These are phyloP conservation scores for Drosophila anceps DNA, from an alignment of 2,888 invertebrate genomes.

Conservation along the genomic window DNA sequence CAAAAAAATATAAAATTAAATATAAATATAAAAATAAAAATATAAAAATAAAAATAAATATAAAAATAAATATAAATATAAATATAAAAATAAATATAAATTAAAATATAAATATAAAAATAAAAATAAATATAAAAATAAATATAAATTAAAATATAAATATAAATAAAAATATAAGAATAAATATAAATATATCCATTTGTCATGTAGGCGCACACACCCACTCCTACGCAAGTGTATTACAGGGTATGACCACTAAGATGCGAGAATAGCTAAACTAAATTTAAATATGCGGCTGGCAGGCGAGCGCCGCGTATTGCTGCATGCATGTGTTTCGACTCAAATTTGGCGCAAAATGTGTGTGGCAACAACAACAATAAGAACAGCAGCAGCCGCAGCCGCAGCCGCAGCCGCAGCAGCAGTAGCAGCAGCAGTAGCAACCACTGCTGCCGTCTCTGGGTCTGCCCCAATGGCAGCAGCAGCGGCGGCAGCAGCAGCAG, in stretches of 20 bases:
- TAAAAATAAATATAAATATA: not conserved
- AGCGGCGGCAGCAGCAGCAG: slow-evolving; percentile 13
- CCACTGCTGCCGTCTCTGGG: slow-evolving; percentile 31
- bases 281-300: slow-evolving; percentile 53
- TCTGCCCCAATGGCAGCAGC: slow-evolving; percentile 29
- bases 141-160: not conserved
- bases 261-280: slow-evolving; percentile 47
- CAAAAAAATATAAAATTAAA: not conserved
- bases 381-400: slow-evolving; percentile 29
- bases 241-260: slow-evolving; percentile 18
- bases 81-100: not conserved
- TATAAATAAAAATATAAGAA: not conserved
- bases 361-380: slow-evolving; percentile 45
- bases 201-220: not conserved
- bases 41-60: not conserved
- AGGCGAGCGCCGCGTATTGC: slow-evolving; percentile 38
- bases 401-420: slow-evolving; percentile 7
- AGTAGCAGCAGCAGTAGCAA: slow-evolving; percentile 6
- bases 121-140: not conserved
- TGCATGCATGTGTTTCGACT: slow-evolving; percentile 60
- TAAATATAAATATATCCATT: too few relatives aligned
- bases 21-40: not conserved
- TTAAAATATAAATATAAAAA: not conserved
- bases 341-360: slow-evolving; percentile 65
- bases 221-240: not conserved